Evolutionary conservation across 1,140 invertebrate species (phyloP), one percentile per base, ranked within the genome.

Genomic region (Acyrthosiphon pisum): DNA sequence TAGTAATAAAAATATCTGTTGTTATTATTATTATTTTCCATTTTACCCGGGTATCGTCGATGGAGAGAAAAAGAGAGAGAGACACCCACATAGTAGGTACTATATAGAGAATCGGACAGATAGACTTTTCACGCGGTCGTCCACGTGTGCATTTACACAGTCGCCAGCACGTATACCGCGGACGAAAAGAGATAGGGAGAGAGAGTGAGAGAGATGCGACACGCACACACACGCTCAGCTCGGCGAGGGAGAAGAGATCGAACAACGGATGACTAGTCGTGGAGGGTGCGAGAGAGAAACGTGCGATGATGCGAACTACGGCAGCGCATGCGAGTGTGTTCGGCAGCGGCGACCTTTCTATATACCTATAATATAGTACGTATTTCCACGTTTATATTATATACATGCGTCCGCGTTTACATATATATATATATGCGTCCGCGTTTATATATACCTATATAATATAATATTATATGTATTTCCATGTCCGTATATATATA

Each of bases 231-330:
- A 11, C 26, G 60, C 30, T 30, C 60, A 14, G 14, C 30, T 30
- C 60, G 30, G 14, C 30, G 60, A 18, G 30, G 60, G 60, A 18
- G 60, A 6, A 76, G 60, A 68, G 60, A 68, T 68, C 60, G 60
- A 30, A 30, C 60, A 30, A 68, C 60, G 60, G 60, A 76, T 18
- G 30, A 35, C 60, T n/a, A n/a, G 60, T 18, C 14, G 60, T n/a
- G 60, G 60, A n/a, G n/a, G 60, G 60, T 76, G 60, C 60, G 60
- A 76, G 60, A 76, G 60, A n/a, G 60, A 76, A 76, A n/a, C 60
- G 14, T 53, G 22, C 60, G 60, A n/a, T 76, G 60, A 76, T 76
- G 60, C 60, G 60, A 76, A 76, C 60, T 76, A 76, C 60, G 30
- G 60, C 30, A 76, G 30, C 60, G 60, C 26, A 30, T 68, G 60